A percentile compares a stretch with the other conserved stretches of the same genome.
Conservation (phyloP, 2,113 vertebrate genomes). For the Bos indicus region DNA sequence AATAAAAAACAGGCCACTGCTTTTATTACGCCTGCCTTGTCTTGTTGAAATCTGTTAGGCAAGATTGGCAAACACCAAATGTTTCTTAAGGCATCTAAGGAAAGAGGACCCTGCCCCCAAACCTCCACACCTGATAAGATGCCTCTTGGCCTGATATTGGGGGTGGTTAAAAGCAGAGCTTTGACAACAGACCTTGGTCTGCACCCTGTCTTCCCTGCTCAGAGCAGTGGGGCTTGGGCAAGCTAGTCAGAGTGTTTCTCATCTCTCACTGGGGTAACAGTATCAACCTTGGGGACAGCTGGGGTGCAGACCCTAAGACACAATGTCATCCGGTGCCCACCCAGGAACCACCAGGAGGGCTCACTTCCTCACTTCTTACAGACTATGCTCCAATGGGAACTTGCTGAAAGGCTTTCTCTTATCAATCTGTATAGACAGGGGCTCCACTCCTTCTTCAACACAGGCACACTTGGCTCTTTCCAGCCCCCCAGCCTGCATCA, state of each 20-base stretch:
- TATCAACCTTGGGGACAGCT: background rate
- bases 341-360: background rate
- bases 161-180: background rate
- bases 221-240: background rate
- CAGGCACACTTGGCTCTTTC: background rate
- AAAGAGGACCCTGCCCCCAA: background rate
- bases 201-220: background rate
- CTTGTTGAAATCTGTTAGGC: background rate
- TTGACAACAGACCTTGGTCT: background rate
- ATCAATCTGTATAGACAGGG: background rate
- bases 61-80: background rate
- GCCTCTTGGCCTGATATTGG: background rate
- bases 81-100: background rate
- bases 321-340: fast-evolving
- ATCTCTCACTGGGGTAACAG: background rate
- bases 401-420: background rate
- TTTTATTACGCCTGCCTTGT: background rate
- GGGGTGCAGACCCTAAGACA: too few species aligned
- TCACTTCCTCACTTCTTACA: background rate
- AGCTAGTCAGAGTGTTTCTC: background rate
- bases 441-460: background rate
- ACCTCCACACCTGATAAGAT: background rate
- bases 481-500: background rate
- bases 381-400: background rate
- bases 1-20: background rate